Evolutionary conservation across 1,140 invertebrate genomes (phyloP).

Genomic region (Bactericera cockerelli): DNA sequence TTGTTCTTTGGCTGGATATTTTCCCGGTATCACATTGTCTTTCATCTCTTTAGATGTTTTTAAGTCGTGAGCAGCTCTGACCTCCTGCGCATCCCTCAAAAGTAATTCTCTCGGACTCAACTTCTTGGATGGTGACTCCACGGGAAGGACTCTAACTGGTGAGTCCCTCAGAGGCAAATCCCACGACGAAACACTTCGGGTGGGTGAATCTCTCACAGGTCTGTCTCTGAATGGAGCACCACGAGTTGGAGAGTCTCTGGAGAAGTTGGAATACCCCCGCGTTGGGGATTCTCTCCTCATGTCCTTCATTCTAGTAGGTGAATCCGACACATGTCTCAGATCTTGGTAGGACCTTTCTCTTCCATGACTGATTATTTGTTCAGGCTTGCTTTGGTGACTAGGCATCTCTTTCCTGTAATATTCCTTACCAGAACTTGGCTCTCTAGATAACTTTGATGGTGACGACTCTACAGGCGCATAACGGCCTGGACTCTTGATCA

Average conservation of each 20-base stretch:
- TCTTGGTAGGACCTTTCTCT: background rate
- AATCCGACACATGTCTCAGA: background rate
- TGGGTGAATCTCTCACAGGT: background rate
- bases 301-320: background rate
- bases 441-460: too few relatives aligned
- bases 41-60: background rate
- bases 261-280: background rate
- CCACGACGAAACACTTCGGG: background rate
- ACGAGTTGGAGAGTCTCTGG: background rate
- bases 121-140: background rate
- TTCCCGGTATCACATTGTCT: background rate
- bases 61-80: background rate
- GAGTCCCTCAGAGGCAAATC: background rate
- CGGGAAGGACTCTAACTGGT: background rate
- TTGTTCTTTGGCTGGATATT: constrained; percentile 5
- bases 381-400: background rate
- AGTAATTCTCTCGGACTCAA: background rate
- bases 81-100: background rate
- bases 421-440: background rate
- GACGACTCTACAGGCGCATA: background rate
- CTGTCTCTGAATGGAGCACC: background rate
- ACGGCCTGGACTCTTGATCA: background rate
- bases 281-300: background rate
- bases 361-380: background rate
- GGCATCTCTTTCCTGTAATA: background rate